Evolutionary conservation across 2,113 vertebrate genomes (phyloP).

Genomic region (Acinonyx jubatus): DNA sequence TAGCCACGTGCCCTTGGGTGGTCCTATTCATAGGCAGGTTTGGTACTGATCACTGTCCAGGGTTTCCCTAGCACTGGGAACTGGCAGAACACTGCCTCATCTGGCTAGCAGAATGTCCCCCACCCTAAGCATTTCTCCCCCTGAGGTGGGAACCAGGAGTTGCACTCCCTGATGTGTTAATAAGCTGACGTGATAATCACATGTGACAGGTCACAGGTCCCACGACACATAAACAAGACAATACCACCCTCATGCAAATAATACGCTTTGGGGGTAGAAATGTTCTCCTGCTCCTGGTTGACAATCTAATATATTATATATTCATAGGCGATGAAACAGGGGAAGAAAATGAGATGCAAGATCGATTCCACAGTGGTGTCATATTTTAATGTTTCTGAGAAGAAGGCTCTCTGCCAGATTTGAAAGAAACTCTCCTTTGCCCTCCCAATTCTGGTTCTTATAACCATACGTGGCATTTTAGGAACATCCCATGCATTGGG

Average conservation of each 20-base stretch:
- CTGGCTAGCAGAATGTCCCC: constrained; percentile 59
- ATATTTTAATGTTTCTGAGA: neutral
- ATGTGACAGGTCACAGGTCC: constrained; percentile 34
- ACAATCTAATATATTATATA: neutral
- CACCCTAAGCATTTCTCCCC: neutral
- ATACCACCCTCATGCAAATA: neutral
- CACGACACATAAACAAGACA: constrained; percentile 11
- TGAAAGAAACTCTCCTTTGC: neutral
- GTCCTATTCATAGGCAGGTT: constrained; percentile 33
- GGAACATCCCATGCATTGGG: neutral
- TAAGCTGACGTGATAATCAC: constrained; percentile 36
- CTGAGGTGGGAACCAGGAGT: constrained; percentile 16
- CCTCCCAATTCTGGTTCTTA: neutral
- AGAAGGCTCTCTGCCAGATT: neutral
- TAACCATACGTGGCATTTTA: neutral
- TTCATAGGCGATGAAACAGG: neutral
- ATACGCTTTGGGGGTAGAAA: neutral
- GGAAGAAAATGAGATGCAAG: neutral
- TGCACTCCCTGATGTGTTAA: constrained; percentile 32
- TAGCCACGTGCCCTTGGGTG: constrained; percentile 51
- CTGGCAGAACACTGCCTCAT: constrained; percentile 50
- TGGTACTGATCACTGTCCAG: constrained; percentile 59
- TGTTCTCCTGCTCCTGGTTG: neutral
- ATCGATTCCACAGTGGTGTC: neutral
- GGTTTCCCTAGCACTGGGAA: constrained; percentile 52